Percentiles rank a stretch among this genome's conserved stretches.
Evolutionary conservation across 2,888 invertebrate species (phyloP).

Genomic region (Himalopsyche kuldschensis): DNA sequence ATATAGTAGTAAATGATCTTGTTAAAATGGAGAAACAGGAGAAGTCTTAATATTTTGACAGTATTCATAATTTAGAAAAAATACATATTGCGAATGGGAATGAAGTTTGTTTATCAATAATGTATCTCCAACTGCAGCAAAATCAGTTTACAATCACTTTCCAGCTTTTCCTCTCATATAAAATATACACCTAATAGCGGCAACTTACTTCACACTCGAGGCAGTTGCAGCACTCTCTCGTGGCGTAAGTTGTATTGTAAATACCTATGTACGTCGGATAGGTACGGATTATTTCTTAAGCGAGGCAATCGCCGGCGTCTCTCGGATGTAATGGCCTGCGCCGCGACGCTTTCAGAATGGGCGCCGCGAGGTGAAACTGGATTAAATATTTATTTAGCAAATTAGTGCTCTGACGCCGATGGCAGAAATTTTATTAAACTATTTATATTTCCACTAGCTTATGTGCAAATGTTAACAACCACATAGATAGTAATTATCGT

Average conservation of each 20-base stretch:
- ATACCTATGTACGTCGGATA: neutral
- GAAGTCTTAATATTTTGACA: too few relatives aligned
- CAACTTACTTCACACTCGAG: neutral
- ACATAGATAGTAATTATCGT: too few relatives aligned
- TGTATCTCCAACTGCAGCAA: neutral
- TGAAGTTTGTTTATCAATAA: too few relatives aligned
- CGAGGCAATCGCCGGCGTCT: neutral
- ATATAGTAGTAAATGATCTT: too few relatives aligned
- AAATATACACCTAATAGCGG: neutral
- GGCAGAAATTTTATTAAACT: neutral
- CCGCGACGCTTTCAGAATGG: neutral
- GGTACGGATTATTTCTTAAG: neutral
- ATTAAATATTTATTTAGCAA: neutral
- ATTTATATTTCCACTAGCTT: neutral
- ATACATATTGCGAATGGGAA: too few relatives aligned
- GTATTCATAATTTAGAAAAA: too few relatives aligned
- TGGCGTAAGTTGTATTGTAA: neutral
- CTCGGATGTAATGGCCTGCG: neutral
- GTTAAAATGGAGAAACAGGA: too few relatives aligned
- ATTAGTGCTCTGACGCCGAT: neutral
- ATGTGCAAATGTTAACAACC: too few relatives aligned
- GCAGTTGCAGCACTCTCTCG: neutral
- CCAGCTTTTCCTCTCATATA: neutral
- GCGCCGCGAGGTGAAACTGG: neutral
- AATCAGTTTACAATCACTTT: neutral